phyloP scores from a whole-genome alignment of 1,140 invertebrate genomes.

The Drosophila sulfurigaster region DNA sequence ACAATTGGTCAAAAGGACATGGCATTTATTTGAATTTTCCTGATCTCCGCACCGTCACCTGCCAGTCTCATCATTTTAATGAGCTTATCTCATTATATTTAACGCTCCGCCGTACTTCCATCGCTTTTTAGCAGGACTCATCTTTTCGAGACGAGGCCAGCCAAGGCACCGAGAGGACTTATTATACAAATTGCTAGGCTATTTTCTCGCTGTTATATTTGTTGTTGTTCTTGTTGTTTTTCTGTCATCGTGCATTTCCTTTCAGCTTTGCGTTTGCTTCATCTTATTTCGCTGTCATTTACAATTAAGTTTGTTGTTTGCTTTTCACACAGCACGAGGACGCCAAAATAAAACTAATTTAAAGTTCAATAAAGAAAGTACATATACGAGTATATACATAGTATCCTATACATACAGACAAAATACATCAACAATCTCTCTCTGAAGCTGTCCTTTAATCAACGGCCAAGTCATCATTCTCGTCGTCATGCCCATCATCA shows the following conservation, averaged over 20 bases:
- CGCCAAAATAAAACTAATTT: slow-evolving; percentile 81
- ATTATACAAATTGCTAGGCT: slow-evolving; percentile 62
- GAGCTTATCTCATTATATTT: slow-evolving; percentile 82
- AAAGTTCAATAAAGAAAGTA: slow-evolving; percentile 79
- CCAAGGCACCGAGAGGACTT: slow-evolving; percentile 27
- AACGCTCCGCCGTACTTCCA: slow-evolving; percentile 50
- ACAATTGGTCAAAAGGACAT: slow-evolving; percentile 18
- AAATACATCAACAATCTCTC: neutral
- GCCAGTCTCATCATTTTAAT: slow-evolving; percentile 75
- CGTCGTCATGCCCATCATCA: slow-evolving; percentile 12
- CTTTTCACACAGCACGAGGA: slow-evolving; percentile 4
- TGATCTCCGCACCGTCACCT: slow-evolving; percentile 34
- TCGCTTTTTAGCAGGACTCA: slow-evolving; percentile 10
- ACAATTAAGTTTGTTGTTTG: slow-evolving; percentile 55
- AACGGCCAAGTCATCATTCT: slow-evolving; percentile 24
- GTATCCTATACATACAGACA: slow-evolving; percentile 2
- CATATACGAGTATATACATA: slow-evolving; percentile 1
- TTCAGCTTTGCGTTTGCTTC: neutral
- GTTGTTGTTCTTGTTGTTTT: slow-evolving; percentile 15
- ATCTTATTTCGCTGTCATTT: slow-evolving; percentile 49
- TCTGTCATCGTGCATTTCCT: neutral
- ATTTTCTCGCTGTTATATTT: slow-evolving; percentile 35
- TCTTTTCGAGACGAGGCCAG: neutral
- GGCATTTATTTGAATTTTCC: slow-evolving; percentile 30
- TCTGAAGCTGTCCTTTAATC: slow-evolving; percentile 51